Base-by-base conservation (phyloP, 1,140 invertebrate species). In the Pentalonia nigronervosa region DNA sequence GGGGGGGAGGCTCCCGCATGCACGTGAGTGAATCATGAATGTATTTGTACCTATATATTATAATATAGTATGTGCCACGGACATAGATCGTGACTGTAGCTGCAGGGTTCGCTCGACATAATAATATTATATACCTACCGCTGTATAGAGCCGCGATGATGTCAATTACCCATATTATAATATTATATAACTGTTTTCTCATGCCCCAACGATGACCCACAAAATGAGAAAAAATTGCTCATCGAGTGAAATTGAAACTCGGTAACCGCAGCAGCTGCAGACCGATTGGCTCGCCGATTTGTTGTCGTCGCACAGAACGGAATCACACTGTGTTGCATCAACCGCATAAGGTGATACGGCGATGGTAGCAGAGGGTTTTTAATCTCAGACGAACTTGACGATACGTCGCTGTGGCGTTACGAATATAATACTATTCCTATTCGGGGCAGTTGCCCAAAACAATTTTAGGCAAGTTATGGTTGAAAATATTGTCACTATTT, bases 171-270 rank as follows among this genome's bases (percentile, higher is more conserved):
- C n/a, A n/a, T n/a, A n/a, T n/a, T n/a, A n/a, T n/a, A n/a, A n/a
- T 88, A 23, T 91, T 83, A 83, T 50, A 50, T 48, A 91, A 83
- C 20, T 34, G 67, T 81, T 91, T 91, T 91, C 90, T 83, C 90
- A 83, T 91, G 67, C 90, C 47, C 67, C 23, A 48, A 91, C 30
- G 90, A 48, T 91, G 90, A 91, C 90, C 90, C 90, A 48, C 47
- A 48, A 48, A 91, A 83, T 91, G 76, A 83, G 30, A 48, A 34
- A 81, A 81, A 91, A 48, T 83, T 81, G n/a, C n/a, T 76, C 67
- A 47, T 56, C 41, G 47, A 81, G n/a, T 48, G 90, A 91, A 91
- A 91, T 76, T 45, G 60, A 17, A 50, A 88, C 86, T n/a, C n/a
- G 47, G 50, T 50, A 50, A 48, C 34, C 41, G 45, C 11, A 34